Evolutionary conservation across 2,888 invertebrate genomes (phyloP), one percentile per base, ranked within the genome.

Genomic region (Chalcosyrphus nemorum): DNA sequence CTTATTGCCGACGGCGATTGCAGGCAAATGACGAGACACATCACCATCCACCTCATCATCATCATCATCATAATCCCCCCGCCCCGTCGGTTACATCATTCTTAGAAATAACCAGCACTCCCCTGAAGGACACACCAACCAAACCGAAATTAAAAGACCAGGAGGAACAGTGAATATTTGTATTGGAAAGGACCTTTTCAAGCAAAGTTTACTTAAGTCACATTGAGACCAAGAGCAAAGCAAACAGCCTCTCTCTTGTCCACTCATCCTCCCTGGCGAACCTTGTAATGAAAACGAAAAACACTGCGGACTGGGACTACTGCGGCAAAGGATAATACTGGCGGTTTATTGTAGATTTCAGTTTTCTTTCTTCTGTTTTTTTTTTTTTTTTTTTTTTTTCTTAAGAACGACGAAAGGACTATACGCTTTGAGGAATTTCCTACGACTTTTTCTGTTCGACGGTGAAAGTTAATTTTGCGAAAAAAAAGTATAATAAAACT

Each of bases 381-480:
- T n/a, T n/a, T 50, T 1, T 27, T 38, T 32, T 43, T 19, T 54
- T 43, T 35, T 50, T 1, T 27, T 38, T 32, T 43, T 19, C 66
- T 43, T 35, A 11, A 50, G 27, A 27, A 43, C 13, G 17, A 17
- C 32, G 9, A 17, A 4, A 43, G 17, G n/a, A n/a, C n/a, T n/a
- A n/a, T 15, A 19, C 61, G 15, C 45, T 61, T 45, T 45, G 47
- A 29, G 32, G 15, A 35, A 47, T 45, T 61, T 61, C 15, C 32
- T 4, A 11, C 47, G 47, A 41, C 41, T 68, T 56, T 19, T 19
- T 11, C 13, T 54, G n/a, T 65, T 38, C 5, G 9, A n/a, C 61
- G 21, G 61, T 15, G 38, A 78, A 78, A 72, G 78, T 78, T 71
- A 72, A 78, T 71, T 65, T 71, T 29, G 32, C 56, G 32, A 63